Evolutionary conservation across 2,888 invertebrate species (phyloP), one percentile per base, ranked within the genome.

Genomic region (Chesias legatella): DNA sequence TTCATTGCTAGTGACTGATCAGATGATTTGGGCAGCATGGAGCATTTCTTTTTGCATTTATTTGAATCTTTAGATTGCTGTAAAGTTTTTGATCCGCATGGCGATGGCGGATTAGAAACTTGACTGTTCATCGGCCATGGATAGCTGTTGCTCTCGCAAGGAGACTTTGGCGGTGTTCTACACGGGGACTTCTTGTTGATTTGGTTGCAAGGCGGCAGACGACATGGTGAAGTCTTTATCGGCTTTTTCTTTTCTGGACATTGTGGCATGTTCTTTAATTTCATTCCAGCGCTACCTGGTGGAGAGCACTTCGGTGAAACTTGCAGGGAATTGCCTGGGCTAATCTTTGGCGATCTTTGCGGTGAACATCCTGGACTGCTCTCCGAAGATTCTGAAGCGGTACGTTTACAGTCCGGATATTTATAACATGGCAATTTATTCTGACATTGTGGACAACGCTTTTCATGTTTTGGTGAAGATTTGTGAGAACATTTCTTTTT

Each of bases 71-170:
- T 10, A 13, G 8, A 5, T 4, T 29, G 17, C 11, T 8, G 9
- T 9, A 13, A 40, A 1, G 32, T 34, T 7, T 25, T 33, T 9
- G 28, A 33, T 28, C 25, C 7, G 24, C 32, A 29, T 21, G 39
- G 31, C 7, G 45, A 41, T 1, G 37, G 21, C 1, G 21, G 29
- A 7, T 33, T 29, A 6, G 42, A 44, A 7, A 7, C 13, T 36
- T 39, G 40, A 10, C 10, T 40, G 7, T 43, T 32, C 1, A 9
- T 38, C 1, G 43, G 43, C 37, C 41, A 48, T 1, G 43, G 43
- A 10, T 8, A 37, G 1, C 32, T 7, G 10, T 41, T 22, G 8
- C 26, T 33, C 23, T 20, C 33, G 10, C 23, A 20, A 1, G 39
- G 33, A 23, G 33, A 10, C 2, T 39, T 39, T n/a, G 32, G 32